phyloP scores from a whole-genome alignment of 2,888 invertebrate genomes.

The Sclerodermus sp. region DNA sequence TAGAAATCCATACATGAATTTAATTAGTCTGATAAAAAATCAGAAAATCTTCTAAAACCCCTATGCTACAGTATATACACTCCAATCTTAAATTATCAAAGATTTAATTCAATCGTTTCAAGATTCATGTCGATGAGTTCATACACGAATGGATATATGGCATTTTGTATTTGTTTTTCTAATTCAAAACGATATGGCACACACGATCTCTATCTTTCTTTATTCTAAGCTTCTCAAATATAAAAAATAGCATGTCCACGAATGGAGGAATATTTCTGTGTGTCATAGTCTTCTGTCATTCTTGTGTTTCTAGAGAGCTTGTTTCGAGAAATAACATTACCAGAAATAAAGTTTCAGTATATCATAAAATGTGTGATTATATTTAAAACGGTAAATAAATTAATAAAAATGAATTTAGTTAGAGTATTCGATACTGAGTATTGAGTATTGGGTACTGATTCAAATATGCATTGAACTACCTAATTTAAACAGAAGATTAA shows the following conservation, averaged over 20 bases:
- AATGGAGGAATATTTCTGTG: slow-evolving; percentile 28
- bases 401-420: too few species aligned
- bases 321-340: not conserved
- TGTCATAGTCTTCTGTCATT: slow-evolving; percentile 5
- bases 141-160: slow-evolving; percentile 24
- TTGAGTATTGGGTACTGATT: too few species aligned
- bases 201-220: slow-evolving; percentile 32
- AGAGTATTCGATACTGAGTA: too few species aligned
- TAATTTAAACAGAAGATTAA: too few species aligned
- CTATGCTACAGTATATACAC: slow-evolving; percentile 55
- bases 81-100: slow-evolving; percentile 12
- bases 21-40: slow-evolving; percentile 20
- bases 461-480: too few species aligned
- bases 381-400: too few species aligned
- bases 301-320: not conserved
- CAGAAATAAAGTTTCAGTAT: not conserved
- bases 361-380: not conserved
- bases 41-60: slow-evolving; percentile 29
- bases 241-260: slow-evolving; percentile 51
- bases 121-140: slow-evolving; percentile 20
- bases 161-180: slow-evolving; percentile 22
- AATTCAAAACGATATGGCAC: slow-evolving; percentile 45
- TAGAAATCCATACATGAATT: not conserved
- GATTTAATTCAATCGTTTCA: slow-evolving; percentile 19
- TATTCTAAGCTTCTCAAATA: slow-evolving; percentile 38